These are phyloP conservation scores for Synanthedon vespiformis DNA, from an alignment of 2,888 invertebrate genomes.

Conservation along the genomic window DNA sequence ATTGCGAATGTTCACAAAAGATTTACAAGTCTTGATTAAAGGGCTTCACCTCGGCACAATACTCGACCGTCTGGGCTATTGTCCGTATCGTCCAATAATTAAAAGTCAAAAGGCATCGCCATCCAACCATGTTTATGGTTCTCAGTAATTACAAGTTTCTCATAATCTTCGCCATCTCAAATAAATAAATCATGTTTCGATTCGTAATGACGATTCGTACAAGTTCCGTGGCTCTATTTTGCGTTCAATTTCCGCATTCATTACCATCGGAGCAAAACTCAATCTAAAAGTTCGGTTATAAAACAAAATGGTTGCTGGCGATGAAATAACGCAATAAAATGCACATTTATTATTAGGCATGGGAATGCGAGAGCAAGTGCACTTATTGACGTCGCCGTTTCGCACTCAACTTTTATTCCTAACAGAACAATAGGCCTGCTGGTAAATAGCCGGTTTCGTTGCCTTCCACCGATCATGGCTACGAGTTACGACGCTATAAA, in stretches of 20 bases:
- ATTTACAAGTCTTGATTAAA: conserved; percentile 49
- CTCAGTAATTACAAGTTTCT: conserved; percentile 34
- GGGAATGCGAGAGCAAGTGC: conserved; percentile 38
- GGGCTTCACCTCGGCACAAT: conserved; percentile 28
- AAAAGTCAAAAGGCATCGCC: conserved; percentile 50
- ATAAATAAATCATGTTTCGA: conserved; percentile 30
- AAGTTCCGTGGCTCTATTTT: conserved; percentile 12
- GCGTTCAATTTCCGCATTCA: no score
- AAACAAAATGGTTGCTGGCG: conserved; percentile 21
- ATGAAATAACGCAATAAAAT: conserved; percentile 43
- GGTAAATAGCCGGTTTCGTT: conserved; percentile 42
- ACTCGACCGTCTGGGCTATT: conserved; percentile 24
- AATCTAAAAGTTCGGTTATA: conserved; percentile 5
- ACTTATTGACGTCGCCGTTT: conserved; percentile 28
- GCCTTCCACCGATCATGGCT: conserved; percentile 50
- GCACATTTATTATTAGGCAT: conserved; percentile 24
- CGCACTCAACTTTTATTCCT: conserved; percentile 50
- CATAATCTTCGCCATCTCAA: conserved; percentile 21
- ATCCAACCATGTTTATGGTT: conserved; percentile 35
- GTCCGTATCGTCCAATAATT: conserved; percentile 41
- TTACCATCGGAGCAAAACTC: background rate
- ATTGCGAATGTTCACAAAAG: conserved; percentile 21
- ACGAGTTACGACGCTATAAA: conserved; percentile 65
- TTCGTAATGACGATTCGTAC: conserved; percentile 28
- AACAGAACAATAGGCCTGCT: conserved; percentile 56